phyloP scores from a whole-genome alignment of 2,888 invertebrate genomes.

The Ceraclea dissimilis region DNA sequence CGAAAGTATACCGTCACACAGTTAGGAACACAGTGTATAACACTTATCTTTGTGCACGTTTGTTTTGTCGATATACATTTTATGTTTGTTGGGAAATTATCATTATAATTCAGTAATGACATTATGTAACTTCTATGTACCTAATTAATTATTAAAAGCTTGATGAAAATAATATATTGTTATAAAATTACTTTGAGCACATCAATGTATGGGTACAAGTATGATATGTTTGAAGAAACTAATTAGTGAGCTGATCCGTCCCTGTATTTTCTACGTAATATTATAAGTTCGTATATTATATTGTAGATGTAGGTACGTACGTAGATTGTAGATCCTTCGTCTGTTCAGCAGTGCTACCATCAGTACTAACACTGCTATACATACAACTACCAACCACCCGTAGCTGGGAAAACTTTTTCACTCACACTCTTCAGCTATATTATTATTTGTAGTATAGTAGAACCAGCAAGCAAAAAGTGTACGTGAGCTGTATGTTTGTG shows the following conservation, averaged over 20 bases:
- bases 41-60: too few relatives aligned
- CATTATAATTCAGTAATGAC: too few relatives aligned
- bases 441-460: too few relatives aligned
- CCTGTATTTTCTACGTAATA: not conserved
- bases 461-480: conserved; percentile 22
- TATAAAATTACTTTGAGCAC: too few relatives aligned
- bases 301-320: not conserved
- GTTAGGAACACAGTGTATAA: too few relatives aligned
- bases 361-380: not conserved
- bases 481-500: conserved; percentile 4
- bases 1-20: too few relatives aligned
- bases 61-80: too few relatives aligned
- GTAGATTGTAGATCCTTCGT: not conserved
- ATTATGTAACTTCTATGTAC: too few relatives aligned
- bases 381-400: not conserved
- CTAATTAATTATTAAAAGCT: too few relatives aligned
- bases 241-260: not conserved
- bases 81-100: too few relatives aligned
- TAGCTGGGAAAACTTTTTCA: conserved; percentile 21
- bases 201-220: too few relatives aligned
- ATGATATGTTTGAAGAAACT: not conserved
- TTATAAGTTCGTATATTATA: not conserved
- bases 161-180: too few relatives aligned
- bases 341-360: not conserved
- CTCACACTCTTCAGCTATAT: conserved; percentile 18